Percentiles rank a stretch among this genome's conserved stretches.
phyloP scores from a whole-genome alignment of 1,140 invertebrate genomes.

The Habropoda laboriosa region DNA sequence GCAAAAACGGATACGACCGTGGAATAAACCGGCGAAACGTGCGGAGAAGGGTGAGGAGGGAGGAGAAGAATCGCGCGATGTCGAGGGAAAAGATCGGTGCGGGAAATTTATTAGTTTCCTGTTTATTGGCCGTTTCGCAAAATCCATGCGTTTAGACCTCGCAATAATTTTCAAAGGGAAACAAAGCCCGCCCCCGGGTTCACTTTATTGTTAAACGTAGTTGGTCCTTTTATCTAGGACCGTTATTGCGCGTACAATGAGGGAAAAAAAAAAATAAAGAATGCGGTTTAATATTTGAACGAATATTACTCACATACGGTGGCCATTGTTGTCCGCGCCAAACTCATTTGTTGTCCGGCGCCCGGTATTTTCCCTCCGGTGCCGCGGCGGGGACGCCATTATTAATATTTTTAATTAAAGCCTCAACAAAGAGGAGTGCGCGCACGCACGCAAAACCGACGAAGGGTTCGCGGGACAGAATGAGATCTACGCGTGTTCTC shows the following conservation, averaged over 20 bases:
- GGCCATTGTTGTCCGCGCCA: conserved; percentile 57
- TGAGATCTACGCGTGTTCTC: conserved; percentile 57
- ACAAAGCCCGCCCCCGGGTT: conserved; percentile 25
- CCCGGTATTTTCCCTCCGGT: conserved; percentile 49
- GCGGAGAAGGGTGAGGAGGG: background rate
- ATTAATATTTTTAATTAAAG: conserved; percentile 77
- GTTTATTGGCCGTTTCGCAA: conserved; percentile 19
- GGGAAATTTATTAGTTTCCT: conserved; percentile 45
- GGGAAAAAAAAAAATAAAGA: conserved; percentile 56
- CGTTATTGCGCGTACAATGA: conserved; percentile 53
- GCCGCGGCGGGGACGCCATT: conserved; percentile 58
- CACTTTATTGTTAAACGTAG: conserved; percentile 46
- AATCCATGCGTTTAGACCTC: conserved; percentile 25
- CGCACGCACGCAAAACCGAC: conserved; percentile 35
- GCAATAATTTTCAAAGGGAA: conserved; percentile 33
- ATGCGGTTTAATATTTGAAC: conserved; percentile 63
- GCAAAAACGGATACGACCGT: background rate
- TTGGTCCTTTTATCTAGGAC: conserved; percentile 44
- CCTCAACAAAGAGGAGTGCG: conserved; percentile 63
- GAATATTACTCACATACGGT: conserved; percentile 60
- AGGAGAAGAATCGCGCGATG: background rate
- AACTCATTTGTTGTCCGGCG: conserved; percentile 65
- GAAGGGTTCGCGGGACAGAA: conserved; percentile 23
- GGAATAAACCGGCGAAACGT: too few relatives aligned
- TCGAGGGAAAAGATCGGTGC: background rate